Evolutionary conservation across 1,140 invertebrate genomes (phyloP).

Genomic region (Sweltsa coloradensis): DNA sequence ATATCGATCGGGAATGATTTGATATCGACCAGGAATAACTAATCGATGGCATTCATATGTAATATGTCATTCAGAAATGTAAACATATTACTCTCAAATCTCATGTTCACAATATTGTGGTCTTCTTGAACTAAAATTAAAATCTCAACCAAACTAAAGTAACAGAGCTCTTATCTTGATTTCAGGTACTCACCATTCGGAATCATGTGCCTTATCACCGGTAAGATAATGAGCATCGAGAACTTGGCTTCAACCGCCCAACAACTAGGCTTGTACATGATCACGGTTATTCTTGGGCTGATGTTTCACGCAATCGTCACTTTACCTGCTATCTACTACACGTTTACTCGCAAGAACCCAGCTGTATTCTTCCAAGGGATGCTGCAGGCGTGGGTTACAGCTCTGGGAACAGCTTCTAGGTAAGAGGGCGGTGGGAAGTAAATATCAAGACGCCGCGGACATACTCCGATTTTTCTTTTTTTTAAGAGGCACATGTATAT

Average conservation of each 20-base stretch:
- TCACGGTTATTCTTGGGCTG: slow-evolving; percentile 51
- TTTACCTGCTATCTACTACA: slow-evolving; percentile 47
- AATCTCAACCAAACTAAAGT: no score
- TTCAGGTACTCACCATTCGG: slow-evolving; percentile 55
- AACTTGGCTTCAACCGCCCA: slow-evolving; percentile 46
- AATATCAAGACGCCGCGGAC: no score
- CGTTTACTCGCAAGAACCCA: slow-evolving; percentile 48
- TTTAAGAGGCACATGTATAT: no score
- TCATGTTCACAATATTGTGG: no score
- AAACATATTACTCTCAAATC: no score
- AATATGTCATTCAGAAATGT: no score
- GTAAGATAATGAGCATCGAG: slow-evolving; percentile 49
- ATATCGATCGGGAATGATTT: no score
- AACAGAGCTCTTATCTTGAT: slow-evolving; percentile 1
- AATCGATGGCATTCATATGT: no score
- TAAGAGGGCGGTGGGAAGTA: no score
- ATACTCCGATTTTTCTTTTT: no score
- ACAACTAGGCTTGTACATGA: slow-evolving; percentile 49
- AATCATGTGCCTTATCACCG: slow-evolving; percentile 53
- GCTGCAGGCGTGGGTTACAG: slow-evolving; percentile 50
- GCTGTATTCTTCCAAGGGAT: slow-evolving; percentile 45
- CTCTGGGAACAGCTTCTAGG: slow-evolving; percentile 55
- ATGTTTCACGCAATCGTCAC: slow-evolving; percentile 48
- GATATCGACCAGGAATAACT: no score
- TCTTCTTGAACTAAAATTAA: no score